Evolutionary conservation across 1,140 invertebrate species (phyloP).

Genomic region (Uloborus diversus): DNA sequence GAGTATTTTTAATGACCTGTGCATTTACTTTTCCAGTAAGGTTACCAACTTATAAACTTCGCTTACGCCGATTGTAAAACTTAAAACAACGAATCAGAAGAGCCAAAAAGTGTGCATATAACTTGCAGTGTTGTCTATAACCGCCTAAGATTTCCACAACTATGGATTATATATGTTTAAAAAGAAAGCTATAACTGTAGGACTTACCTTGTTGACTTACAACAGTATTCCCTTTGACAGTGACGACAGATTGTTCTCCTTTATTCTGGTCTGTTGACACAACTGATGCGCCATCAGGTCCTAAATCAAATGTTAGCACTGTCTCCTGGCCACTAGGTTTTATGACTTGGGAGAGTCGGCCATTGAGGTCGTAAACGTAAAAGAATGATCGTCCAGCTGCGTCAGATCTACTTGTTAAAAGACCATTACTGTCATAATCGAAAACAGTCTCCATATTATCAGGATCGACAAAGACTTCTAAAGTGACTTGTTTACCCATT

Average conservation of each 20-base stretch:
- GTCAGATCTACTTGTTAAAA: slow-evolving; percentile 77
- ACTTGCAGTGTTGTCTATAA: too few relatives aligned
- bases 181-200: too few relatives aligned
- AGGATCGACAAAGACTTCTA: slow-evolving; percentile 88
- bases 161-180: too few relatives aligned
- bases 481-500: slow-evolving; percentile 74
- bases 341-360: slow-evolving; percentile 85
- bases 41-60: too few relatives aligned
- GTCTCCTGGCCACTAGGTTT: slow-evolving; percentile 92
- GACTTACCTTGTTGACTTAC: slow-evolving; percentile 58
- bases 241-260: slow-evolving; percentile 47
- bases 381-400: slow-evolving; percentile 90
- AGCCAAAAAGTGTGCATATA: too few relatives aligned
- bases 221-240: slow-evolving; percentile 87
- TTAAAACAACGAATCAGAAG: too few relatives aligned
- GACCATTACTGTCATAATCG: slow-evolving; percentile 89
- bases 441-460: slow-evolving; percentile 93
- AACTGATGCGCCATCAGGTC: slow-evolving; percentile 86
- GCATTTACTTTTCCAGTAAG: too few relatives aligned
- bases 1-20: too few relatives aligned
- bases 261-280: slow-evolving; percentile 69
- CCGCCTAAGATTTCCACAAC: too few relatives aligned
- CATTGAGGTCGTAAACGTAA: slow-evolving; percentile 95
- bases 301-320: slow-evolving; percentile 85
- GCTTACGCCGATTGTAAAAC: too few relatives aligned